Percentiles rank a stretch among this genome's conserved stretches.
These are phyloP conservation scores for Bursaphelenchus okinawaensis DNA, from an alignment of 2,888 invertebrate species.

Conservation along the genomic window DNA sequence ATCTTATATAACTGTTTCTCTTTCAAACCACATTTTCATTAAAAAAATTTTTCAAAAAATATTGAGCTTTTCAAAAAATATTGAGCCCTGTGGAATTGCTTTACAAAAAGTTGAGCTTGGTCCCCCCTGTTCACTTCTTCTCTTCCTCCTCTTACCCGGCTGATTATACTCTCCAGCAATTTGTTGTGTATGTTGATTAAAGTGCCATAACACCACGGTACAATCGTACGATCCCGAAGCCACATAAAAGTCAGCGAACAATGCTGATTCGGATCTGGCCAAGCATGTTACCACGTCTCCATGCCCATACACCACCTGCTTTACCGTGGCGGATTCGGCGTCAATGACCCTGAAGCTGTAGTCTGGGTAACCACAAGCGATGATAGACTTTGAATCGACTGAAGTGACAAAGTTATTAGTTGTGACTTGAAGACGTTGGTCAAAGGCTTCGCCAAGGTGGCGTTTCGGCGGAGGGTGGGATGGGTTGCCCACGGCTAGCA, in stretches of 20 bases:
- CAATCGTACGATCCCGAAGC: slow-evolving; percentile 97
- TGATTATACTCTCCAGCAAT: slow-evolving; percentile 80
- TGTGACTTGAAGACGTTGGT: slow-evolving; percentile 85
- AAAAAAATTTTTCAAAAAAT: too few species aligned
- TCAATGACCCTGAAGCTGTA: slow-evolving; percentile 96
- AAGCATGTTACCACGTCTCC: slow-evolving; percentile 97
- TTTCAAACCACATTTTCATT: too few species aligned
- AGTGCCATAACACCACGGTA: slow-evolving; percentile 95
- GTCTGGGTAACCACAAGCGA: slow-evolving; percentile 98
- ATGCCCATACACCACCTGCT: slow-evolving; percentile 96
- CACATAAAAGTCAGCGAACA: slow-evolving; percentile 97
- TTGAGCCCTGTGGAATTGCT: too few species aligned
- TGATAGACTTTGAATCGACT: slow-evolving; percentile 88
- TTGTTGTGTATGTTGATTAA: slow-evolving; percentile 74
- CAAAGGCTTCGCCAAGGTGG: slow-evolving; percentile 94
- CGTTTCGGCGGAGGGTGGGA: slow-evolving; percentile 67
- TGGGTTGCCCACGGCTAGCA: slow-evolving; percentile 68
- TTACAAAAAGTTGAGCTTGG: too few species aligned
- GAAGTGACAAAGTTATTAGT: slow-evolving; percentile 90
- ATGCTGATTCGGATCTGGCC: slow-evolving; percentile 93
- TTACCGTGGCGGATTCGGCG: slow-evolving; percentile 89
- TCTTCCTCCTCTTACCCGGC: slow-evolving; percentile 30
- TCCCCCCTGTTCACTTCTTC: too few species aligned
- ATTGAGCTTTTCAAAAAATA: too few species aligned
- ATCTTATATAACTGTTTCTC: too few species aligned